phyloP scores from a whole-genome alignment of 1,140 invertebrate species.

The Leptinotarsa defecta region DNA sequence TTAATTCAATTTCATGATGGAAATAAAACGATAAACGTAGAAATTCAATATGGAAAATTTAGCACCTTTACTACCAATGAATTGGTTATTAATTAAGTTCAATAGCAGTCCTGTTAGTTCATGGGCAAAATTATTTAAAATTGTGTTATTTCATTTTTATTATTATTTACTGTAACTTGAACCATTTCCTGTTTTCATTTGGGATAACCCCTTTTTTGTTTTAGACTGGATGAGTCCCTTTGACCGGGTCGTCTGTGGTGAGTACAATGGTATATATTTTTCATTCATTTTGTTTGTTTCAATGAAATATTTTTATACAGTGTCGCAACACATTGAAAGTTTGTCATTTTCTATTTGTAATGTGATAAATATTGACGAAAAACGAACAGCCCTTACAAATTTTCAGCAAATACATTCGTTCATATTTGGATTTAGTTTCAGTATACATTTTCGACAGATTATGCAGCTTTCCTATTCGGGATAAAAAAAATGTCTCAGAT shows the following conservation, averaged over 20 bases:
- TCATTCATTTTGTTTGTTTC: slow-evolving; percentile 41
- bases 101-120: no score
- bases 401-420: background rate
- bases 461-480: no score
- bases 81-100: no score
- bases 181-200: no score
- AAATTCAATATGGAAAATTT: no score
- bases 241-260: slow-evolving; percentile 88
- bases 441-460: background rate
- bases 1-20: no score
- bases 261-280: slow-evolving; percentile 77
- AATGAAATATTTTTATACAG: slow-evolving; percentile 35
- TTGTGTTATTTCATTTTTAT: no score
- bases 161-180: no score
- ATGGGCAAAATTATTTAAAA: no score
- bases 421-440: background rate
- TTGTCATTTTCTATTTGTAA: background rate
- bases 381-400: background rate
- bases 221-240: slow-evolving; percentile 91
- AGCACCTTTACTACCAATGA: no score
- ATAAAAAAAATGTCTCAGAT: no score
- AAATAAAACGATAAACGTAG: no score
- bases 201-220: slow-evolving; percentile 54
- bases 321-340: background rate
- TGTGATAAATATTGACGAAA: background rate